A percentile compares a stretch with the other conserved stretches of the same genome.
phyloP scores from a whole-genome alignment of 2,797 vertebrate species.

The Cichlasoma orientale region DNA sequence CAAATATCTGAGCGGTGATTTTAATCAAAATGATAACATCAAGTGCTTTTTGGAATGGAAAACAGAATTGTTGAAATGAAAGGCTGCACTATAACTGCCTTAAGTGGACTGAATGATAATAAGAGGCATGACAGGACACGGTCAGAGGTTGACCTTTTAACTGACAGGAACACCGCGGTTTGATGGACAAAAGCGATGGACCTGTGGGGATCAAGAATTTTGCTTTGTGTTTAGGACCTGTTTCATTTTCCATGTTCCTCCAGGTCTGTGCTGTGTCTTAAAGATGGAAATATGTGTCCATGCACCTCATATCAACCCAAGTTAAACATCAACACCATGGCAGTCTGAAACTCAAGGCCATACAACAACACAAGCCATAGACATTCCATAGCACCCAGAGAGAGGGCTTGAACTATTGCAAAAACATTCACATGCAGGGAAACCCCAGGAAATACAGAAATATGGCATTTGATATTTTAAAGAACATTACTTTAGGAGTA shows the following conservation, averaged over 20 bases:
- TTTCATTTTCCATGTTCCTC: slow-evolving; percentile 57
- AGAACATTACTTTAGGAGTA: slow-evolving; percentile 48
- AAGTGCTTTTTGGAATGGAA: slow-evolving; percentile 68
- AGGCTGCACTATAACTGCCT: slow-evolving; percentile 52
- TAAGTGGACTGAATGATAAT: slow-evolving; percentile 59
- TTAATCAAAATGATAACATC: slow-evolving; percentile 76
- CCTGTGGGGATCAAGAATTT: slow-evolving; percentile 39
- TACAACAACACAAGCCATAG: slow-evolving; percentile 66
- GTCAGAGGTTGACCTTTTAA: slow-evolving; percentile 69
- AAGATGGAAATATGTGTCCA: slow-evolving; percentile 58
- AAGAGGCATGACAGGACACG: slow-evolving; percentile 39
- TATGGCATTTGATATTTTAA: slow-evolving; percentile 50
- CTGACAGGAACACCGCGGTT: slow-evolving; percentile 52
- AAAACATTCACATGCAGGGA: slow-evolving; percentile 68
- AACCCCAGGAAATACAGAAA: slow-evolving; percentile 39
- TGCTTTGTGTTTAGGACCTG: slow-evolving; percentile 28
- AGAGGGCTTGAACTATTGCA: slow-evolving; percentile 65
- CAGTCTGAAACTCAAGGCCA: slow-evolving; percentile 72
- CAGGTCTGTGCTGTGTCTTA: slow-evolving; percentile 48
- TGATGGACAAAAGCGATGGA: slow-evolving; percentile 57
- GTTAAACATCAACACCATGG: slow-evolving; percentile 66
- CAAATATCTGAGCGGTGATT: slow-evolving; percentile 70
- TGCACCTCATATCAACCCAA: slow-evolving; percentile 62
- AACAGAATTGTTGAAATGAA: slow-evolving; percentile 69
- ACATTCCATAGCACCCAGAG: slow-evolving; percentile 71